Evolutionary conservation across 1,140 invertebrate species (phyloP).

Genomic region (Spodoptera frugiperda): DNA sequence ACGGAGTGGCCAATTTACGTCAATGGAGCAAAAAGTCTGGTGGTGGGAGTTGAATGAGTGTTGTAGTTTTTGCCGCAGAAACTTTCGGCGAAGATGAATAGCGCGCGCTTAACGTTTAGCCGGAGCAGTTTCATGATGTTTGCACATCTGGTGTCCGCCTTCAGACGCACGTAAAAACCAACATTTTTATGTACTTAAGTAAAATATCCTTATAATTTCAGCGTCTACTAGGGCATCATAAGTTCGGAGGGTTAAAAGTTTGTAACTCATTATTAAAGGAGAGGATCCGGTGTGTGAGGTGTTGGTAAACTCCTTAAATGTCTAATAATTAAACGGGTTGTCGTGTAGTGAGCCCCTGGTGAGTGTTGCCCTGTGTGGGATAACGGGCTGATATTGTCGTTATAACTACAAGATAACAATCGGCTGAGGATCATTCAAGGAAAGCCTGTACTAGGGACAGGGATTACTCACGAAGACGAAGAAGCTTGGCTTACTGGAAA

Average conservation of each 20-base stretch:
- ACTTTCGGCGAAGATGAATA: conserved; percentile 35
- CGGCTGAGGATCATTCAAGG: conserved; percentile 15
- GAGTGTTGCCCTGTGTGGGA: conserved; percentile 1
- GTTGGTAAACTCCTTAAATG: conserved; percentile 18
- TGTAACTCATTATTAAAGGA: conserved; percentile 33
- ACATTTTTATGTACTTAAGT: conserved; percentile 1
- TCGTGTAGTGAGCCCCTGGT: conserved; percentile 29
- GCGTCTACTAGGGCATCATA: not conserved
- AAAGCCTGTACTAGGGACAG: conserved; percentile 1
- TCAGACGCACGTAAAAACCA: conserved; percentile 29
- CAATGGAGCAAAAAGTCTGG: conserved; percentile 23
- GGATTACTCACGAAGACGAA: not conserved
- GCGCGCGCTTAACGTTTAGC: conserved; percentile 17
- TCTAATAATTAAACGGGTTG: conserved; percentile 23
- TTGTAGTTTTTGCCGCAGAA: conserved; percentile 35
- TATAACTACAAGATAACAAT: conserved; percentile 29
- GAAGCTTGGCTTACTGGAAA: not conserved
- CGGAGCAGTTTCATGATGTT: conserved; percentile 19
- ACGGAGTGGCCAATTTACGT: conserved; percentile 13
- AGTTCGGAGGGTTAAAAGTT: not conserved
- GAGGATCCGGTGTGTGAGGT: not conserved
- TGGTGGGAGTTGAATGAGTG: not conserved
- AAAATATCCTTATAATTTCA: conserved; percentile 5
- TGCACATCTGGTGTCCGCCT: conserved; percentile 31
- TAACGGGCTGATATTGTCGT: conserved; percentile 21